Conservation (phyloP, 2,113 vertebrate species). For the Noctilio leporinus region DNA sequence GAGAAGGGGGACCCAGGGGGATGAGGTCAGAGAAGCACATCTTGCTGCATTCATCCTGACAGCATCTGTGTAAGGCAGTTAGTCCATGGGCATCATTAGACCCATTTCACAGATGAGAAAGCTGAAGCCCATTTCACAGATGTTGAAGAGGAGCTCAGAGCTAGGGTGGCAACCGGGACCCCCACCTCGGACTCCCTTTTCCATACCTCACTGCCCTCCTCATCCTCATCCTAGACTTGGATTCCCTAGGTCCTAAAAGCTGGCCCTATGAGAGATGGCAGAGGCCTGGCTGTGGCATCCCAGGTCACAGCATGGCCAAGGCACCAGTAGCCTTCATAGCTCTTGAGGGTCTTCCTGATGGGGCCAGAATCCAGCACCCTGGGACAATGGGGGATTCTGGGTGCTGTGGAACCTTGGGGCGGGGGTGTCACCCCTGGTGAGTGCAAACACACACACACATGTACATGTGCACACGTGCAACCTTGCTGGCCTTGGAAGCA, state of each 20-base stretch:
- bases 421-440: accelerated
- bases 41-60: neutral
- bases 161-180: accelerated
- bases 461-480: accelerated
- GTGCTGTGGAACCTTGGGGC: neutral
- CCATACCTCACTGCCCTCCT: neutral
- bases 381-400: accelerated
- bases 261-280: neutral
- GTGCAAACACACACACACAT: accelerated
- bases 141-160: neutral
- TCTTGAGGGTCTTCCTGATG: neutral
- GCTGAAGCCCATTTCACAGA: neutral
- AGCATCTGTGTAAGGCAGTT: neutral
- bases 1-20: neutral
- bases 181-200: neutral
- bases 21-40: accelerated
- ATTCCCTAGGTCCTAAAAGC: neutral
- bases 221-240: neutral
- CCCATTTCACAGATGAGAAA: neutral
- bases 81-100: accelerated
- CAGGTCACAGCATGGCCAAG: accelerated
- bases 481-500: neutral
- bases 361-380: neutral
- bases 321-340: neutral
- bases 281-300: neutral